phyloP scores from a whole-genome alignment of 2,888 invertebrate genomes.

The Scaptomyza caliginosa region DNA sequence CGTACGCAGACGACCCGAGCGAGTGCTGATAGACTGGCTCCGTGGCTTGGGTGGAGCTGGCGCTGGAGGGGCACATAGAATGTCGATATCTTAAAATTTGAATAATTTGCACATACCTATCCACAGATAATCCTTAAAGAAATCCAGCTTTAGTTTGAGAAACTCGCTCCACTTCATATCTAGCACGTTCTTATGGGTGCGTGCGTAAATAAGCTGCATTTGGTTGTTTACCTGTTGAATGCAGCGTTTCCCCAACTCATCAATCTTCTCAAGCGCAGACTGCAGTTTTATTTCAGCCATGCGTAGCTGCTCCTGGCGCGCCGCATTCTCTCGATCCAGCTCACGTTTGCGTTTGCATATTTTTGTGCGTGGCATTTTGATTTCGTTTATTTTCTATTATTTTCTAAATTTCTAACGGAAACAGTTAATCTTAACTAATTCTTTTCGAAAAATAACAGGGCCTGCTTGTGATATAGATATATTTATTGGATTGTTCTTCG shows the following conservation, averaged over 20 bases:
- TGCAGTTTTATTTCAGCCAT: conserved; percentile 74
- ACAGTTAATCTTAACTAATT: background rate
- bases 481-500: conserved; percentile 34
- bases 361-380: conserved; percentile 81
- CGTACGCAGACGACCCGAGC: conserved; percentile 35
- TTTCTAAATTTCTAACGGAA: background rate
- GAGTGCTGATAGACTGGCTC: conserved; percentile 49
- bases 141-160: conserved; percentile 39
- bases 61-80: conserved; percentile 12
- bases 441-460: background rate
- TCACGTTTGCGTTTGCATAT: conserved; percentile 77
- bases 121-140: conserved; percentile 28
- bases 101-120: conserved; percentile 1
- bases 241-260: conserved; percentile 47
- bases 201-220: conserved; percentile 48
- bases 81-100: background rate
- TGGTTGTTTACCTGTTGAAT: conserved; percentile 44
- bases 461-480: conserved; percentile 29
- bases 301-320: conserved; percentile 71
- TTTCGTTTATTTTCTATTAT: background rate
- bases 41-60: conserved; percentile 65
- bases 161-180: conserved; percentile 74
- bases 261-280: conserved; percentile 57
- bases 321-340: conserved; percentile 50
- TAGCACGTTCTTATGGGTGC: conserved; percentile 61